Percentiles rank a stretch among this genome's conserved stretches.
phyloP scores from a whole-genome alignment of 2,113 vertebrate genomes.

The Gobius niger region DNA sequence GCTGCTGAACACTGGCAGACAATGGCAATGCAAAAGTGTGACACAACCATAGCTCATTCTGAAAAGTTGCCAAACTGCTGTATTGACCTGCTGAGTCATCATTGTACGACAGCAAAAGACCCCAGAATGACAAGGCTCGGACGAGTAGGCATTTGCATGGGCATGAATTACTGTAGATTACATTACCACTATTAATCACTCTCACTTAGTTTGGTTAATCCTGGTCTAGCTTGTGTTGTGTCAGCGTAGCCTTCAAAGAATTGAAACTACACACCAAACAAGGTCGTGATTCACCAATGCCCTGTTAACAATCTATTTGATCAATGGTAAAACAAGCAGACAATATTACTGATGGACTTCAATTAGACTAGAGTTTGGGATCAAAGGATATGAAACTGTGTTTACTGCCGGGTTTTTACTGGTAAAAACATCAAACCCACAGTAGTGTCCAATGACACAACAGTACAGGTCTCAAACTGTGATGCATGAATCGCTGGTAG shows the following conservation, averaged over 20 bases:
- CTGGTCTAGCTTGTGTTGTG: slow-evolving; percentile 11
- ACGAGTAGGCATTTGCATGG: slow-evolving; percentile 23
- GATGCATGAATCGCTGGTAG: no score
- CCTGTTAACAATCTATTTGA: background rate
- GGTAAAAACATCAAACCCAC: no score
- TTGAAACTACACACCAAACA: background rate
- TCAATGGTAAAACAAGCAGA: slow-evolving; percentile 1
- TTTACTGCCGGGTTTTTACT: no score
- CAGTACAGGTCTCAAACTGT: no score
- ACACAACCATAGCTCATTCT: background rate
- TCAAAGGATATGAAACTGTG: no score
- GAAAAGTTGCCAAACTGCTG: slow-evolving; percentile 30
- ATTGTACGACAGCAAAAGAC: slow-evolving; percentile 12
- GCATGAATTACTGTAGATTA: slow-evolving; percentile 3
- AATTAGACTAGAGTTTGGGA: no score
- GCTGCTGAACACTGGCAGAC: background rate
- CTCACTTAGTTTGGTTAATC: background rate
- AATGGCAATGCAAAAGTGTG: background rate
- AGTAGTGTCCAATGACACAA: no score
- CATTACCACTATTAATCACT: background rate
- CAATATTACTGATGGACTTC: background rate
- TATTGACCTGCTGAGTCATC: slow-evolving; percentile 58
- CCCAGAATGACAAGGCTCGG: background rate
- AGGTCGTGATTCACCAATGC: background rate
- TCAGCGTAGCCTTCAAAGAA: slow-evolving; percentile 3